Evolutionary conservation across 2,113 vertebrate species (phyloP).

Genomic region (Semnopithecus entellus): DNA sequence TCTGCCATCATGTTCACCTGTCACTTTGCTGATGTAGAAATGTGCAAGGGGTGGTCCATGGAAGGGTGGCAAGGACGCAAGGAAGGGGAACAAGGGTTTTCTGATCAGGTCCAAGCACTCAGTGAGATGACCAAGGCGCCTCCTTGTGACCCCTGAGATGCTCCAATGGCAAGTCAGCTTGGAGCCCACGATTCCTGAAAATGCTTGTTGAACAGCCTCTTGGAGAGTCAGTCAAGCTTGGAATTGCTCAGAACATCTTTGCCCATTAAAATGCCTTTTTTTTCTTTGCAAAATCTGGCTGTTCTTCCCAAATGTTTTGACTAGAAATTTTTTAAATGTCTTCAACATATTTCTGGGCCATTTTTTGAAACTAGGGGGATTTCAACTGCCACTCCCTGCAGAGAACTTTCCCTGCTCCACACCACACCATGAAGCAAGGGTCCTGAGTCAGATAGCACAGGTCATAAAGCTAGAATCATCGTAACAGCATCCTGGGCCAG

Average conservation of each 20-base stretch:
- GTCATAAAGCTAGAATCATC: neutral
- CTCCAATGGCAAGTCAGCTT: neutral
- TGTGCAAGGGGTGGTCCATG: rapidly evolving
- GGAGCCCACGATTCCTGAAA: neutral
- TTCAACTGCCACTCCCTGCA: too few species aligned
- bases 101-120: neutral
- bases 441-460: neutral
- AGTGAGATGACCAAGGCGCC: neutral
- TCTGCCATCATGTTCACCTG: neutral
- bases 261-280: neutral
- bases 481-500: neutral
- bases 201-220: neutral
- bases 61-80: too few species aligned
- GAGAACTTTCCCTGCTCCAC: neutral
- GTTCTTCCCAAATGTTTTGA: neutral
- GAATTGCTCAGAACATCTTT: conserved; percentile 30
- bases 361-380: neutral
- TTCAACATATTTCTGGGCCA: neutral
- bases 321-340: neutral
- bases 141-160: neutral
- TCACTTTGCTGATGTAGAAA: neutral
- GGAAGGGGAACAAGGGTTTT: neutral
- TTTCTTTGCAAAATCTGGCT: conserved; percentile 30
- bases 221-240: neutral
- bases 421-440: neutral